Evolutionary conservation across 2,797 vertebrate genomes (phyloP), one percentile per base, ranked within the genome.

Genomic region (Apogon talboti): DNA sequence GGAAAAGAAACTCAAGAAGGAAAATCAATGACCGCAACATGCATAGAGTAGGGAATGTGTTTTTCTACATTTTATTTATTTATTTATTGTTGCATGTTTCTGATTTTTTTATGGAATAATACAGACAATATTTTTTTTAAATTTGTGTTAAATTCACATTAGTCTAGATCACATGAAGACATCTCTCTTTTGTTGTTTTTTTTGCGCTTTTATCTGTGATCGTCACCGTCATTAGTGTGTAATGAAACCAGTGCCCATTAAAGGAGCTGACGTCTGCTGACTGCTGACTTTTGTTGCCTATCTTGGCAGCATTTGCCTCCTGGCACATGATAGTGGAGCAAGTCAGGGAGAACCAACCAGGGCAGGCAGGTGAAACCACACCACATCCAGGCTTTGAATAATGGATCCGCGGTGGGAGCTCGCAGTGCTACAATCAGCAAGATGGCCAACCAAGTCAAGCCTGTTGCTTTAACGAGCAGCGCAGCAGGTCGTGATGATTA

Each of bases 381-480:
- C 68, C 79, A 82, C 84, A 78, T 78, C 83, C 82, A 87, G 62
- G 76, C 80, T 61, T 76, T 91, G 83, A 92, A 88, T 92, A 87
- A 91, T 89, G 84, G 76, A 90, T 89, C 76, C n/a, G 13, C 11
- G 13, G 51, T 68, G 72, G 81, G 76, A 84, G 68, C 71, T 52
- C 68, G 66, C 65, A 1, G 79, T 21, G 71, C 78, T 74, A 81
- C 81, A 83, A 89, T 91, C 76, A 87, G 75, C 62, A 64, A 59
- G 78, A 86, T 60, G 74, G 80, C 87, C 76, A 83, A 75, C 70
- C 63, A 49, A 87, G 78, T 83, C 78, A 72, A 55, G 63, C 87
- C 81, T 46, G 75, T 77, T 50, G 74, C 68, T 57, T 73, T 84
- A 82, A 79, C 60, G 62, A 74, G 40, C 79, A 35, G 54, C 74